Evolutionary conservation across 2,113 vertebrate genomes (phyloP).

Genomic region (Mesembrinibis cayennensis): DNA sequence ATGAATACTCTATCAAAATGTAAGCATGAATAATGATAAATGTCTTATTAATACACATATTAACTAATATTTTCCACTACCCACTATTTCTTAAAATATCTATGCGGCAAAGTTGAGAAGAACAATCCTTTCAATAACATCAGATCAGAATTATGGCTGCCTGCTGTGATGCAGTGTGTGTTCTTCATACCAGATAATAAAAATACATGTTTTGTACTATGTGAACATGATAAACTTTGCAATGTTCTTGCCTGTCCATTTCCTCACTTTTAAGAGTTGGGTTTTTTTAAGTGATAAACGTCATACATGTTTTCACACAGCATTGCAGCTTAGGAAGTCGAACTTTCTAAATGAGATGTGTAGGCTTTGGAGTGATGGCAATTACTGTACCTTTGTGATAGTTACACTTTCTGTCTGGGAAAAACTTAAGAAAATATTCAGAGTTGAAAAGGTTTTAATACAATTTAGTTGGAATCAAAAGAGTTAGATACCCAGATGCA

Average conservation of each 20-base stretch:
- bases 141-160: not conserved
- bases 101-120: not conserved
- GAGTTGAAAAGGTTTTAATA: not conserved
- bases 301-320: not conserved
- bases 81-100: not conserved
- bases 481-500: not conserved
- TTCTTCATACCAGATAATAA: not conserved
- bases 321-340: not conserved
- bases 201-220: not conserved
- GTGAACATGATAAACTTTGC: not conserved
- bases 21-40: not conserved
- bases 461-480: not conserved
- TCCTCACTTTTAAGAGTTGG: not conserved
- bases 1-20: slow-evolving; percentile 18
- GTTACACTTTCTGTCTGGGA: not conserved
- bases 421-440: not conserved
- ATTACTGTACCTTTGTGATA: not conserved
- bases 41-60: not conserved
- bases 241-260: not conserved
- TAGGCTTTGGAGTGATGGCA: not conserved
- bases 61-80: not conserved
- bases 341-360: not conserved
- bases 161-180: not conserved
- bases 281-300: not conserved
- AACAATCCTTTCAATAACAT: not conserved